Evolutionary conservation across 2,888 invertebrate species (phyloP), one percentile per base, ranked within the genome.

Genomic region (Lumbricus terrestris): DNA sequence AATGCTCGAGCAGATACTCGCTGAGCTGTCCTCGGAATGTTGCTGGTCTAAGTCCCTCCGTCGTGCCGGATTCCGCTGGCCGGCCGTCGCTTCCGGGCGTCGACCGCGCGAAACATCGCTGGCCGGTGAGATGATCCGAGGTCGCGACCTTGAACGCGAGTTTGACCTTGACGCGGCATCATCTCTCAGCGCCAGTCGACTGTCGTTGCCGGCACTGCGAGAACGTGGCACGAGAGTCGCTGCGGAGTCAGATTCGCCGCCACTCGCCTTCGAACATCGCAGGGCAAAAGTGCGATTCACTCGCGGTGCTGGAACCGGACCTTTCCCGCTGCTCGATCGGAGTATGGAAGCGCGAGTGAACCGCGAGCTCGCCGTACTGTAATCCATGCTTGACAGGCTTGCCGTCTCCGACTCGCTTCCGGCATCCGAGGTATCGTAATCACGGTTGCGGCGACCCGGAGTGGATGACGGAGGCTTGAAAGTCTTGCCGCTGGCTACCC

Each of bases 221-320:
- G 90, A 90, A 18, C 90, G 82, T 37, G 82, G 90, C 38, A 83
- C 83, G 23, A 35, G 34, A 47, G 82, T 33, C 29, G 4, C 29
- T 69, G 47, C 29, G 29, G 42, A 38, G 18, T 90, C 88, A 20
- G 88, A 42, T 29, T 89, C 88, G 2, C 69, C 88, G 38, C 54
- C 89, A 33, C 40, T 54, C 23, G 82, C 89, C 42, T 90, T 90
- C 20, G 90, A 82, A 42, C 89, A 88, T 33, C 90, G 91, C 82
- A 91, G 89, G 16, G 90, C 90, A 37, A 91, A 91, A 15, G 91
- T 90, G 18, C 90, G 88, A 42, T 91, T 91, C 16, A 89, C 38
- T 35, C 88, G 88, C 29, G 69, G 35, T 34, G 88, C 35, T n/a
- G 82, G 34, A 85, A 85, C 6, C 16, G 85, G 37, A 11, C 35